Evolutionary conservation across 64 coral and sea anemone species (phyloP).

Genomic region (Anthopleura sola): DNA sequence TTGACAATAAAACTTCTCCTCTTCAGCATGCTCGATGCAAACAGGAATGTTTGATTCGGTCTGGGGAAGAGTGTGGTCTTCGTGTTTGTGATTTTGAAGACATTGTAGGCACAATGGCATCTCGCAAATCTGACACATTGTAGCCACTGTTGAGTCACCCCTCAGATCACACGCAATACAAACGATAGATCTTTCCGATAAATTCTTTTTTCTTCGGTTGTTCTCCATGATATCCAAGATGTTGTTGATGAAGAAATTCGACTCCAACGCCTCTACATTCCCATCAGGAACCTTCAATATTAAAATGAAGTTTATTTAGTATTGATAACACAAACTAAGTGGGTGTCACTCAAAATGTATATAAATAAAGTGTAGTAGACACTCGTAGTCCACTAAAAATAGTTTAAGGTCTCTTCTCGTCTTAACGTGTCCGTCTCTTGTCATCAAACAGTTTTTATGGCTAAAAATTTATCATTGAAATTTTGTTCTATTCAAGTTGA

Average conservation of each 20-base stretch:
- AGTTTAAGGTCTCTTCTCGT: too few species aligned
- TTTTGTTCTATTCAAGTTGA: too few species aligned
- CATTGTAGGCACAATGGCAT: background rate
- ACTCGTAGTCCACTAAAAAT: too few species aligned
- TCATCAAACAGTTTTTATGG: too few species aligned
- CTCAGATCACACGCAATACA: background rate
- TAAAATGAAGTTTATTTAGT: background rate
- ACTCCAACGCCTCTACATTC: background rate
- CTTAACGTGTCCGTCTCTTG: too few species aligned
- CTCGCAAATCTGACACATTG: background rate
- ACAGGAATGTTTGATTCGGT: background rate
- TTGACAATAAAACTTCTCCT: background rate
- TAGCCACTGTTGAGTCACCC: background rate
- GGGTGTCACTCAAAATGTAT: too few species aligned
- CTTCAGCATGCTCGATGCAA: background rate
- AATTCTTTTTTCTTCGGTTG: background rate
- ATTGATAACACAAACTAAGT: background rate
- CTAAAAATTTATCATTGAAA: too few species aligned
- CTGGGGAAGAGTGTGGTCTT: background rate
- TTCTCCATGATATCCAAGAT: slow-evolving; percentile 11
- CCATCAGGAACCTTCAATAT: background rate
- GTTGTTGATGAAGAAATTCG: slow-evolving; percentile 24
- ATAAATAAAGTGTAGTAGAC: too few species aligned
- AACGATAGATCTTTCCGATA: background rate
- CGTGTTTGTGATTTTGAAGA: background rate